These are phyloP conservation scores for Dicrurus megarhynchus DNA, from an alignment of 2,113 vertebrate genomes.

Conservation along the genomic window DNA sequence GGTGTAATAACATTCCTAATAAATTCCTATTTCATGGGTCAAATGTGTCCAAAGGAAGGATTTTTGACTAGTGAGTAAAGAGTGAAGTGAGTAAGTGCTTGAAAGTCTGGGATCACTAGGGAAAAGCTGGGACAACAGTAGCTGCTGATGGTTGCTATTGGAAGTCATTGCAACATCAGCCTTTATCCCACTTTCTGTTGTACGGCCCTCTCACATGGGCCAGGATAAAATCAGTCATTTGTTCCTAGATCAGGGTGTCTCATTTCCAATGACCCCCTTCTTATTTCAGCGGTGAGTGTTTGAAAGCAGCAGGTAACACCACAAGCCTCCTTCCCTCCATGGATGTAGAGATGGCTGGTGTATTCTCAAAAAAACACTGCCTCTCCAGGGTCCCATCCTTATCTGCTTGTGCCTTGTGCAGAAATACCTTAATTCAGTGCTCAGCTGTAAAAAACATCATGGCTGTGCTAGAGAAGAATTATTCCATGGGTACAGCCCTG, in stretches of 20 bases:
- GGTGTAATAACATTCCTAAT: background rate
- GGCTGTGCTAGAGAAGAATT: background rate
- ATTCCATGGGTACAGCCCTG: background rate
- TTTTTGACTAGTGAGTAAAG: background rate
- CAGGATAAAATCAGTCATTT: background rate
- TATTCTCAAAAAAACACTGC: background rate
- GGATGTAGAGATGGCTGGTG: background rate
- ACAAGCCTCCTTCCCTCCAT: background rate
- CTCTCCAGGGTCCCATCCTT: background rate
- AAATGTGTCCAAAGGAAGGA: background rate
- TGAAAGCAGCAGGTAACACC: background rate
- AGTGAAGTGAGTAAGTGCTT: background rate
- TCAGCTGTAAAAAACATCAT: background rate
- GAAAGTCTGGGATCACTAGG: background rate
- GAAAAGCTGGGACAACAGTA: background rate
- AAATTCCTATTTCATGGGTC: background rate
- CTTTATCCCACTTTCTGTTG: background rate
- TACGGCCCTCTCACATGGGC: background rate
- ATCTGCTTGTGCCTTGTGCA: background rate
- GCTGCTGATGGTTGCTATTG: background rate
- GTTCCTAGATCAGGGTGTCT: background rate
- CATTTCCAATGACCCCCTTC: background rate
- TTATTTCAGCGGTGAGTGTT: background rate
- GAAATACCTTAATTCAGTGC: background rate
- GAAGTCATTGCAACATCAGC: background rate